Evolutionary conservation across 2,113 vertebrate genomes (phyloP).

Genomic region (Oncorhynchus kisutch): DNA sequence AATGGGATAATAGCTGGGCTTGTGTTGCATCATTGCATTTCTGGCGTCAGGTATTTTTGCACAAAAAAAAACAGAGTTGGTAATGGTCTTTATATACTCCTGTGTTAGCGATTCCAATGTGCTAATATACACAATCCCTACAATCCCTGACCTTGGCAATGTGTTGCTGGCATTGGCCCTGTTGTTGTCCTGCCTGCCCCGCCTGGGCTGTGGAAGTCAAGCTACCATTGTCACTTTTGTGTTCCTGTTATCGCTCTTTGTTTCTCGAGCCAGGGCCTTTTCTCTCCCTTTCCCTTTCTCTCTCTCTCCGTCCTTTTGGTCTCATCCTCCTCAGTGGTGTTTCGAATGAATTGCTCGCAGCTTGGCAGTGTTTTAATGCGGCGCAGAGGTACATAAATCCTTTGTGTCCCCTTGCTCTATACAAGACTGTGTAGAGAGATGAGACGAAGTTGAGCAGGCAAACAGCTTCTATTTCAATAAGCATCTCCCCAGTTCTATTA

Average conservation of each 20-base stretch:
- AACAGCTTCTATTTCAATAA: constrained; percentile 53
- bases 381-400: constrained; percentile 61
- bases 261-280: constrained; percentile 22
- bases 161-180: background rate
- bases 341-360: constrained; percentile 55
- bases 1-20: constrained; percentile 57
- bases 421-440: constrained; percentile 51
- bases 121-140: constrained; percentile 43
- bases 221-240: constrained; percentile 32
- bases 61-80: constrained; percentile 31
- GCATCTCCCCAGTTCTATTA: constrained; percentile 67
- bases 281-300: background rate
- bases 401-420: constrained; percentile 24
- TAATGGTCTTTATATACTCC: constrained; percentile 17
- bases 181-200: constrained; percentile 18
- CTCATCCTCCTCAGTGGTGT: constrained; percentile 43
- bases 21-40: constrained; percentile 39
- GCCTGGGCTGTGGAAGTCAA: background rate
- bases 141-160: constrained; percentile 40
- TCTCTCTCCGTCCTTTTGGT: constrained; percentile 32
- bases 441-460: constrained; percentile 40
- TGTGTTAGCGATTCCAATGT: constrained; percentile 40
- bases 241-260: constrained; percentile 44
- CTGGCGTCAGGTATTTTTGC: constrained; percentile 39
- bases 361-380: constrained; percentile 65